Evolutionary conservation across 2,888 invertebrate species (phyloP).

Genomic region (Emmelina monodactyla): DNA sequence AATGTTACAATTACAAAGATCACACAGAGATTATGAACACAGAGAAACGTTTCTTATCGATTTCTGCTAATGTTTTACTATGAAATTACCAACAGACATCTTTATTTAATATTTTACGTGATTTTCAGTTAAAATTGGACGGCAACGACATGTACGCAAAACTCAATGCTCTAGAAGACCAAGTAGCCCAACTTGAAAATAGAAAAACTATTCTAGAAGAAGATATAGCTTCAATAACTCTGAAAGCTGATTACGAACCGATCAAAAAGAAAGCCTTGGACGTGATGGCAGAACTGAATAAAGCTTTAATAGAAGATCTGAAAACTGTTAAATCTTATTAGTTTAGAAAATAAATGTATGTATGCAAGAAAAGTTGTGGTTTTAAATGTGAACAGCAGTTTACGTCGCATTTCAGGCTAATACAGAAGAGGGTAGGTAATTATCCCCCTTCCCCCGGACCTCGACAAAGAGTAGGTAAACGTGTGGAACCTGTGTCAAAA

Average conservation of each 20-base stretch:
- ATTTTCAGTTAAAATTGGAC: conserved; percentile 64
- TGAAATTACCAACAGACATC: too few relatives aligned
- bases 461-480: too few relatives aligned
- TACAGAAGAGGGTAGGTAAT: too few relatives aligned
- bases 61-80: too few relatives aligned
- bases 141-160: conserved; percentile 77
- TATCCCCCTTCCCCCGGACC: too few relatives aligned
- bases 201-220: conserved; percentile 73
- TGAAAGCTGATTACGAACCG: conserved; percentile 73
- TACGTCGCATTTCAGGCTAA: too few relatives aligned
- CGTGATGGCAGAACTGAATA: conserved; percentile 64
- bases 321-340: conserved; percentile 41
- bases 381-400: too few relatives aligned
- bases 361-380: too few relatives aligned
- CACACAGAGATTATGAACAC: too few relatives aligned
- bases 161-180: conserved; percentile 73
- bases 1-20: too few relatives aligned
- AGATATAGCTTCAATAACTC: conserved; percentile 71
- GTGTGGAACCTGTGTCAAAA: too few relatives aligned
- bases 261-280: conserved; percentile 67
- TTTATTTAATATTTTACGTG: not conserved
- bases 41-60: too few relatives aligned
- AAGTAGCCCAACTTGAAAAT: conserved; percentile 72
- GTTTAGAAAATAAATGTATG: conserved; percentile 5
- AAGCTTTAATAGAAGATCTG: conserved; percentile 55